Conservation (phyloP, 2,797 vertebrate species). For the Pteropus rufus region DNA sequence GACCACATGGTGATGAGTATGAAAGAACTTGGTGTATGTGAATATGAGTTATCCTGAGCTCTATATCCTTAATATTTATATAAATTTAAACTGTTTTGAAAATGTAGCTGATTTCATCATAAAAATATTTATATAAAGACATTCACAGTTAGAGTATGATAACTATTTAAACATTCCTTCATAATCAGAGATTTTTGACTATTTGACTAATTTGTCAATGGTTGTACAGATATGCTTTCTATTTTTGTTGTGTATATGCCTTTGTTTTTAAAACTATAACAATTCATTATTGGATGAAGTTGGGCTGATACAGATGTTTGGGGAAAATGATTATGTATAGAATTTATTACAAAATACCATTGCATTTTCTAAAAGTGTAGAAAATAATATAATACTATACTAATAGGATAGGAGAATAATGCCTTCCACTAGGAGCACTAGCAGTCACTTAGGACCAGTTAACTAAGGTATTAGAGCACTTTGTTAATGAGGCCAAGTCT, state of each 20-base stretch:
- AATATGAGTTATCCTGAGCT: not conserved
- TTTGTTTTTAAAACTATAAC: constrained; percentile 8
- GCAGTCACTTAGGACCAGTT: not conserved
- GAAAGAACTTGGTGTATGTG: not conserved
- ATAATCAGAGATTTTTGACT: not conserved
- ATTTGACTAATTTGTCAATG: not conserved
- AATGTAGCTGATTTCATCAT: not conserved
- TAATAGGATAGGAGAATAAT: not conserved
- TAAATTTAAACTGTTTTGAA: constrained; percentile 28
- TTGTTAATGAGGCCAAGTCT: constrained; percentile 11
- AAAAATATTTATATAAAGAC: not conserved
- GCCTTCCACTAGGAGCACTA: not conserved
- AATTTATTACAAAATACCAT: not conserved
- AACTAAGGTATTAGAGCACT: not conserved
- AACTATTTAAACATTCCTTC: not conserved
- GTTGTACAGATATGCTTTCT: not conserved
- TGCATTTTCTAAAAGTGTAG: not conserved
- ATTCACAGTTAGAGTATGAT: not conserved
- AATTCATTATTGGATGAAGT: not conserved
- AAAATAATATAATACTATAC: not conserved
- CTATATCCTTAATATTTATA: not conserved
- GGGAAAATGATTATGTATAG: not conserved
- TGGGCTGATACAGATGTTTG: not conserved
- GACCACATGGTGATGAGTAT: not conserved
- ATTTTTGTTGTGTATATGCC: not conserved